Evolutionary conservation across 2,888 invertebrate genomes (phyloP), one percentile per base, ranked within the genome.

Genomic region (Julus scanicus): DNA sequence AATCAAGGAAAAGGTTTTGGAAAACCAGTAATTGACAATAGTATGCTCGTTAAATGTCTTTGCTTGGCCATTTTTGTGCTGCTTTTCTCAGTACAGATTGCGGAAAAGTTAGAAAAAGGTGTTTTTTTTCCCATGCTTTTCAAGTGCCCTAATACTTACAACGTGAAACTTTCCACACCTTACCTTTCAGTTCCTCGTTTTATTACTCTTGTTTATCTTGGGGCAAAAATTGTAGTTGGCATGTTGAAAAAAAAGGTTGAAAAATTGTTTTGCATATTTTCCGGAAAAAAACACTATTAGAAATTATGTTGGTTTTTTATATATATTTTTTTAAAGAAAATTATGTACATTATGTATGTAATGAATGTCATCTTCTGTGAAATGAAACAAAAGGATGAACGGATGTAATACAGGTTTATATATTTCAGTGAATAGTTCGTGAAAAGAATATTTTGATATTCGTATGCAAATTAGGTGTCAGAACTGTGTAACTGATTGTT

Each of bases 11-110:
- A 71, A 71, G 71, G 71, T 71, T 71, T 71, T 71, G 29, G 71
- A 71, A 29, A 29, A 71, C 71, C 71, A 71, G 71, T 71, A 71
- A 71, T 71, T 71, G 29, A 71, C 71, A 71, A 71, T 71, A n/a
- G 71, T 29, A 71, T 6, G 71, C 71, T 71, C 71, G 71, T 29
- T 71, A 71, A 71, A 29, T 2, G 71, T 29, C 71, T 71, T 71
- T 29, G 29, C 1, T 71, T 63, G 63, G 20, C 20, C 63, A 20
- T 63, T 63, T 63, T 20, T 63, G 63, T 5, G n/a, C 63, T n/a
- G 6, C 63, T n/a, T 71, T 71, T 71, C 71, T 71, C 71, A 2
- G 71, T 71, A 71, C 29, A 11, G 29, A 29, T 29, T 71, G 71
- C 71, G 71, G 71, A 71, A 71, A 71, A 71, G 57, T n/a, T 2